Evolutionary conservation across 2,888 invertebrate genomes (phyloP).

Genomic region (Lypha dubia): DNA sequence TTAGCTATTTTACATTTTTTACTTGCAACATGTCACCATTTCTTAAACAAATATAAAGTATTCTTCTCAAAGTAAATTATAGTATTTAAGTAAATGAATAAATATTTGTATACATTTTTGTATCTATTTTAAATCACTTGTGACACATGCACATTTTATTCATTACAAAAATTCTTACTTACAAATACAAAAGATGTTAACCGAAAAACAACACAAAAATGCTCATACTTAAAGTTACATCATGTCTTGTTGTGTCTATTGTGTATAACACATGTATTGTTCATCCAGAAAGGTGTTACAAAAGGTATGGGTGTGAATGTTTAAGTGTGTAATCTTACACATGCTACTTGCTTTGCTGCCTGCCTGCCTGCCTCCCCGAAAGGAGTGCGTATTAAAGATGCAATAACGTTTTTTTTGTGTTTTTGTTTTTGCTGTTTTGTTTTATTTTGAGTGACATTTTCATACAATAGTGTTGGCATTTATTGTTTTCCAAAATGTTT

Average conservation of each 20-base stretch:
- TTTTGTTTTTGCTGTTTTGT: too few relatives aligned
- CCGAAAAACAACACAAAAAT: slow-evolving; percentile 37
- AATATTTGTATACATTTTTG: slow-evolving; percentile 46
- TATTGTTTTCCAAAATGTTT: slow-evolving; percentile 68
- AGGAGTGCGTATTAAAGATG: slow-evolving; percentile 51
- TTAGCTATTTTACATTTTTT: too few relatives aligned
- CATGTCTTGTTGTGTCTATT: slow-evolving; percentile 34
- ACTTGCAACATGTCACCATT: neutral
- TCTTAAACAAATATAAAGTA: slow-evolving; percentile 12
- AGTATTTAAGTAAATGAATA: slow-evolving; percentile 53
- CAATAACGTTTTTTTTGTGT: slow-evolving; percentile 62
- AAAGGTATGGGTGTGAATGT: slow-evolving; percentile 18
- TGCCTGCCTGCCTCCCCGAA: neutral
- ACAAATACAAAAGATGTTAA: slow-evolving; percentile 51
- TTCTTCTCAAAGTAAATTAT: slow-evolving; percentile 51
- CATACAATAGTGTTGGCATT: slow-evolving; percentile 69
- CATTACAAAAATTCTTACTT: slow-evolving; percentile 63
- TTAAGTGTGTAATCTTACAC: slow-evolving; percentile 59
- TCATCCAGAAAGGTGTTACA: slow-evolving; percentile 59
- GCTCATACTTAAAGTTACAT: slow-evolving; percentile 40
- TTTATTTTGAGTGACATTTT: slow-evolving; percentile 71
- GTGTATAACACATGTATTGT: slow-evolving; percentile 50
- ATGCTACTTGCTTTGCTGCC: too few relatives aligned
- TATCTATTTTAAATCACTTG: slow-evolving; percentile 63
- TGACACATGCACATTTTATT: slow-evolving; percentile 71